Conservation (phyloP, 2,888 invertebrate genomes). For the Pandemis corylana region DNA sequence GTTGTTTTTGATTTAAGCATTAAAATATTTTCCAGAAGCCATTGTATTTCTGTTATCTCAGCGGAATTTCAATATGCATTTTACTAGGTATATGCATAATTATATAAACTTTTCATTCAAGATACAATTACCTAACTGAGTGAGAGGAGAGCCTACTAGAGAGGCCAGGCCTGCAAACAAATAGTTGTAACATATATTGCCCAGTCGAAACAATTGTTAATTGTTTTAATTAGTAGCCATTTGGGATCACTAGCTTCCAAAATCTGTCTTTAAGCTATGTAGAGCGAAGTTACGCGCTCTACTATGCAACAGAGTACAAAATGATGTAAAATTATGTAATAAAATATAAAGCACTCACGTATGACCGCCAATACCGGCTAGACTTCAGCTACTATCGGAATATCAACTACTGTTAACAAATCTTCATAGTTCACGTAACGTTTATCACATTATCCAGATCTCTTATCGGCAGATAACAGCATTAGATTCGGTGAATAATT, state of each 20-base stretch:
- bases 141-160: too few species aligned
- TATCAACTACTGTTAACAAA: constrained; percentile 8
- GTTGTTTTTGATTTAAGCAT: background rate
- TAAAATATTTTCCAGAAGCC: too few species aligned
- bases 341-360: constrained; percentile 7
- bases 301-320: background rate
- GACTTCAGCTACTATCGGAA: constrained; percentile 2
- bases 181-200: too few species aligned
- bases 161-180: too few species aligned
- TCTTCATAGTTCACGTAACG: background rate
- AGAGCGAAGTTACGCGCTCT: too few species aligned
- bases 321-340: background rate
- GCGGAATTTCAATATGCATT: background rate
- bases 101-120: too few species aligned
- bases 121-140: too few species aligned
- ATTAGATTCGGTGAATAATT: constrained; percentile 17
- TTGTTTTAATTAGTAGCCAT: too few species aligned
- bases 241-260: too few species aligned
- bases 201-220: too few species aligned
- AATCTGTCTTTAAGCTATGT: too few species aligned
- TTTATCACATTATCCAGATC: constrained; percentile 20
- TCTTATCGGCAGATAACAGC: constrained; percentile 19
- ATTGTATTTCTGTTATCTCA: background rate
- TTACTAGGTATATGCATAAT: too few species aligned
- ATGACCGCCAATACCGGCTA: background rate